phyloP scores from a whole-genome alignment of 2,113 vertebrate species.

The Corythornis cristatus region DNA sequence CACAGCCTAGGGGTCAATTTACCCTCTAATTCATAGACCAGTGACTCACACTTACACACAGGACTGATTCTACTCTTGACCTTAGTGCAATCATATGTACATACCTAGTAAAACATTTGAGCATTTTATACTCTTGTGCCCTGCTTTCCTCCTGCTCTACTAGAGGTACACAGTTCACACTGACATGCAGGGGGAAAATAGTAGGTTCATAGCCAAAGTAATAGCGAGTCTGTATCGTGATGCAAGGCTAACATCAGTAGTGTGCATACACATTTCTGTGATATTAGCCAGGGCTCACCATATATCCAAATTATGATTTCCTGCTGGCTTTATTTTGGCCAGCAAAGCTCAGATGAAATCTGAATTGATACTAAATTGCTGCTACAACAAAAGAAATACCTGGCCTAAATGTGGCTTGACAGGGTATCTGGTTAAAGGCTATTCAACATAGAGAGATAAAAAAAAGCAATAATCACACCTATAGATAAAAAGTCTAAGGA shows the following conservation, averaged over 20 bases:
- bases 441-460: neutral
- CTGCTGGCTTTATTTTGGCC: neutral
- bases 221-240: neutral
- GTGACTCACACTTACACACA: neutral
- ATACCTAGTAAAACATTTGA: neutral
- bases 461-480: neutral
- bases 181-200: fast-evolving
- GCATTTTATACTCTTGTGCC: neutral
- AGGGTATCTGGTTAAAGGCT: neutral
- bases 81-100: fast-evolving
- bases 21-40: neutral
- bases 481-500: neutral
- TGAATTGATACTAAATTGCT: neutral
- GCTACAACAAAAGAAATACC: neutral
- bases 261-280: neutral
- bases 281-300: neutral
- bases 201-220: neutral
- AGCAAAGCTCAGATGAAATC: neutral
- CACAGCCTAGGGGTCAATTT: neutral
- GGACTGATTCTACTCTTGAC: neutral
- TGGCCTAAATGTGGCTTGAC: neutral
- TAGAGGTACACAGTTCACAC: neutral
- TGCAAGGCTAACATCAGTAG: neutral
- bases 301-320: neutral
- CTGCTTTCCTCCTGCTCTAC: neutral